Percentiles rank a stretch among this genome's conserved stretches.
These are phyloP conservation scores for Monoplex corrugatus DNA, from an alignment of 2,888 invertebrate species.

Conservation along the genomic window DNA sequence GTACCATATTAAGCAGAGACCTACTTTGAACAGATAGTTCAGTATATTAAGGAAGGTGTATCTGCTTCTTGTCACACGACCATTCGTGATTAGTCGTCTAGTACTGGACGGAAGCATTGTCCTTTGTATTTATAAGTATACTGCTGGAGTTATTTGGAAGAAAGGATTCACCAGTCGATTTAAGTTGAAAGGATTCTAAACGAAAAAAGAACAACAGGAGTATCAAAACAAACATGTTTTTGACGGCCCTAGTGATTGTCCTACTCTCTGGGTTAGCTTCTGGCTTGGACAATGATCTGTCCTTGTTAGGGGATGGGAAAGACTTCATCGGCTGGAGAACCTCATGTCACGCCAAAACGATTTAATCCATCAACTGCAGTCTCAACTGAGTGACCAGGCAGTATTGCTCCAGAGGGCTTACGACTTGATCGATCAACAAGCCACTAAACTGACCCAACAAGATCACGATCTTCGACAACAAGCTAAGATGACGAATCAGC, in stretches of 20 bases:
- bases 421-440: not conserved
- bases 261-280: not conserved
- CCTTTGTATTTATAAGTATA: no score
- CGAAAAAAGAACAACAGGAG: no score
- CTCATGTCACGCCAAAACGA: not conserved
- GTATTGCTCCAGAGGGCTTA: not conserved
- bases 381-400: not conserved
- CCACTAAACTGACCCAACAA: not conserved
- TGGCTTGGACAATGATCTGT: not conserved
- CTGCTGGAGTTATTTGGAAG: no score
- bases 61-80: no score
- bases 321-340: not conserved
- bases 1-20: no score
- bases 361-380: not conserved
- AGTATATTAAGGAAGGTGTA: no score
- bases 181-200: no score
- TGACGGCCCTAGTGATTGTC: not conserved
- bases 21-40: no score
- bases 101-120: no score
- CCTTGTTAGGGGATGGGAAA: not conserved
- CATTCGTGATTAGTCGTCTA: no score
- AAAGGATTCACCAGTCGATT: no score
- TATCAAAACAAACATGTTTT: not conserved
- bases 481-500: not conserved
- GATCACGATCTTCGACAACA: no score